Base-by-base conservation (phyloP, 2,888 invertebrate genomes). In the Drepana falcataria region DNA sequence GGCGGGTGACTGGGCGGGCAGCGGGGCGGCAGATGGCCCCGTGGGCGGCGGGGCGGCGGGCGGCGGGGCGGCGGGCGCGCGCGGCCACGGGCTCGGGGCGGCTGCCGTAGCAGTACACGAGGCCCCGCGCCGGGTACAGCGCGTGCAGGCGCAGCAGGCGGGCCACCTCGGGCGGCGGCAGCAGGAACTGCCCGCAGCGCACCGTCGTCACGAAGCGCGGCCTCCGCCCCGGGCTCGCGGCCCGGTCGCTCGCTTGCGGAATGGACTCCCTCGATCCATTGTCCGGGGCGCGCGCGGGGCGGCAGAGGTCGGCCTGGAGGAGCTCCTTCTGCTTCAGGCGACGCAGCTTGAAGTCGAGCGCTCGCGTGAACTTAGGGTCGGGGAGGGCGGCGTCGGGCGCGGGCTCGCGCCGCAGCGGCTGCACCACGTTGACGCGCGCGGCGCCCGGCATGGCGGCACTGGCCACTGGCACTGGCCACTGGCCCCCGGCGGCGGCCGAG, bases 161-260 rank as follows among this genome's bases (percentile, higher is more conserved):
- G 4, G 95, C 95, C 48, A 94, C 83, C 71, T 94, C 94, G n/a
- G 94, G 94, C 0, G 96, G 95, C 3, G 96, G 96, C 72, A 95
- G 93, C 61, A 96, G 84, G 77, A 96, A 96, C 69, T 94, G 93
- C 2, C 96, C 96, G 53, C 93, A 93, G 67, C 94, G 95, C 48
- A 96, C 96, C 0, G 96, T 96, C 6, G 96, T 96, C 61, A 96
- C 94, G 75, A 96, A 96, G 6, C 95, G 93, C 57, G 93, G 93
- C 58, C 79, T 79, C 35, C 62, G 60, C 49, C 72, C 74, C 7
- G 73, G 75, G 21, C 21, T 21, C 0, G 21, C 21, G 0, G 21
- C 21, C 21, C 21, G 21, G 21, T 21, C 21, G 21, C 21, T 65
- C 48, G 53, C 61, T 58, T 68, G 72, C 2, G 59, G 55, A 5